These are phyloP conservation scores for Drosophila macrospina DNA, from an alignment of 2,888 invertebrate species.

Conservation along the genomic window DNA sequence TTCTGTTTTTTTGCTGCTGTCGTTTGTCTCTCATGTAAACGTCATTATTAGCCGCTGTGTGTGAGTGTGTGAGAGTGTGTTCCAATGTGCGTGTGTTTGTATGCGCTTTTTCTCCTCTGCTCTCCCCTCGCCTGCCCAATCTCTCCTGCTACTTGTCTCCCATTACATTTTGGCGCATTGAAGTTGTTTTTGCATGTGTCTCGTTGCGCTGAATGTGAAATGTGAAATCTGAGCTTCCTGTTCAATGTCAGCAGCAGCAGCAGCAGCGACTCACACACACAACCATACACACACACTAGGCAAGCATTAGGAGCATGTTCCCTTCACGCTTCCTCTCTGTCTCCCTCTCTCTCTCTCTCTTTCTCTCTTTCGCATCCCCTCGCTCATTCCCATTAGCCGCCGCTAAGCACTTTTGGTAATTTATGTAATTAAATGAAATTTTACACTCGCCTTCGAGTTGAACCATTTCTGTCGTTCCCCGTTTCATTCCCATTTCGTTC, in stretches of 20 bases:
- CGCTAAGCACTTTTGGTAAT: conserved; percentile 67
- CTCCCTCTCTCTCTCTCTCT: neutral
- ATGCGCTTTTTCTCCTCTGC: neutral
- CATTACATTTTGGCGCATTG: conserved; percentile 60
- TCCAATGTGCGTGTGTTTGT: neutral
- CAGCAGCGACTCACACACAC: conserved; percentile 12
- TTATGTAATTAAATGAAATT: conserved; percentile 81
- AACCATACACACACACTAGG: conserved; percentile 1
- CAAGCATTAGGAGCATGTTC: conserved; percentile 11
- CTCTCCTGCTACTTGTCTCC: conserved; percentile 43
- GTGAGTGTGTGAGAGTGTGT: conserved; percentile 3
- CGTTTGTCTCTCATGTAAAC: conserved; percentile 65
- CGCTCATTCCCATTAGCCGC: conserved; percentile 50
- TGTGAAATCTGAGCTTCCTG: conserved; percentile 78
- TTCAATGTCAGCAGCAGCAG: conserved; percentile 64
- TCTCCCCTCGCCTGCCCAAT: neutral
- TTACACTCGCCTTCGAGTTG: conserved; percentile 55
- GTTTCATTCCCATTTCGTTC: conserved; percentile 29
- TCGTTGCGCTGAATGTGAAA: conserved; percentile 56
- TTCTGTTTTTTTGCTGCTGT: conserved; percentile 26
- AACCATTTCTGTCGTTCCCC: conserved; percentile 33
- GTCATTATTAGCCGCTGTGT: conserved; percentile 69
- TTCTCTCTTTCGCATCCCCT: neutral
- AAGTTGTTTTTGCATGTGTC: conserved; percentile 38
- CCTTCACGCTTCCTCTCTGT: conserved; percentile 2